A percentile compares a stretch with the other conserved stretches of the same genome.
Conservation (phyloP, 2,888 invertebrate genomes). For the Troglohyphantes excavatus region DNA sequence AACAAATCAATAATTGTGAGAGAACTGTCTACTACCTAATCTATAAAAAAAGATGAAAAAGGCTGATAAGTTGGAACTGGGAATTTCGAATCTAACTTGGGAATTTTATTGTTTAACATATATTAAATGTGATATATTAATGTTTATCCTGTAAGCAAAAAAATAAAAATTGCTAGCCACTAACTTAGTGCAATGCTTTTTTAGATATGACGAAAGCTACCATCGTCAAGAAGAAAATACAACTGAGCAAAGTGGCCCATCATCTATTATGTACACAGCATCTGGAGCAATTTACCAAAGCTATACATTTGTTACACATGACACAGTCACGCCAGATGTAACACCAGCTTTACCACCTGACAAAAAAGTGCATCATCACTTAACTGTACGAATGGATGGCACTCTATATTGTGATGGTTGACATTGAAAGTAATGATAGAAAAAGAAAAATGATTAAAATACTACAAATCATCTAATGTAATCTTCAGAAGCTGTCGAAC, state of each 20-base stretch:
- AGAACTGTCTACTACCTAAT: too few species aligned
- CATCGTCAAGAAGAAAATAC: slow-evolving; percentile 44
- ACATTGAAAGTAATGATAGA: background rate
- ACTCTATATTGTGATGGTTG: slow-evolving; percentile 70
- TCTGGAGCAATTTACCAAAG: slow-evolving; percentile 76
- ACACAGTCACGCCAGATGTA: slow-evolving; percentile 40
- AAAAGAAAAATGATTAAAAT: too few species aligned
- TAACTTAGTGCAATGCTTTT: too few species aligned
- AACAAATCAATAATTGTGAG: too few species aligned
- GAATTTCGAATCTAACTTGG: too few species aligned
- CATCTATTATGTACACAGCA: slow-evolving; percentile 74
- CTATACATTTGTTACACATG: slow-evolving; percentile 70
- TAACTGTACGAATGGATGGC: slow-evolving; percentile 74
- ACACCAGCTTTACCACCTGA: slow-evolving; percentile 33
- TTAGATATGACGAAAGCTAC: slow-evolving; percentile 59
- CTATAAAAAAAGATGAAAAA: too few species aligned
- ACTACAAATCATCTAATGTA: background rate
- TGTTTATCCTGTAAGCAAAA: too few species aligned
- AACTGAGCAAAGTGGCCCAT: slow-evolving; percentile 55
- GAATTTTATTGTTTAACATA: too few species aligned
- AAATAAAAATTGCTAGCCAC: too few species aligned
- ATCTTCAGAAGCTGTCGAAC: background rate
- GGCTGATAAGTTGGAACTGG: too few species aligned
- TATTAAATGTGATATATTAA: too few species aligned
- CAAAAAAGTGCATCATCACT: slow-evolving; percentile 63